These are phyloP conservation scores for Crocallis elinguaria DNA, from an alignment of 2,888 invertebrate genomes.

Conservation along the genomic window DNA sequence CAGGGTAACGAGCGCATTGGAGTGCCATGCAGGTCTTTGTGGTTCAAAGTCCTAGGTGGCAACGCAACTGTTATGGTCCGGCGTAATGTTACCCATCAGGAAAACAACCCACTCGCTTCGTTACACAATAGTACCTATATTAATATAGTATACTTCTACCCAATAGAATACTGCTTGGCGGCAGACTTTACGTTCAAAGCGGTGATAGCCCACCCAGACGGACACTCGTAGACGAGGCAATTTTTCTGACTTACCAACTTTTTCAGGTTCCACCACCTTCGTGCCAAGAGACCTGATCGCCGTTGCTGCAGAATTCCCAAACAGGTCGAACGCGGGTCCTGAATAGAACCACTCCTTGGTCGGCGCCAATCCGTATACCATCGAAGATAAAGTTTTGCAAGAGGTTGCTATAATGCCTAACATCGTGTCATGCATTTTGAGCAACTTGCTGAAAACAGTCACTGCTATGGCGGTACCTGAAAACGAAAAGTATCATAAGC, in stretches of 20 bases:
- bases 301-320: conserved; percentile 81
- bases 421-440: conserved; percentile 76
- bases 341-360: conserved; percentile 70
- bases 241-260: conserved; percentile 45
- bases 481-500: conserved; percentile 32
- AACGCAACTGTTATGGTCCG: no score
- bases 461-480: conserved; percentile 76
- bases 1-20: no score
- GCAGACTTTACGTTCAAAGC: no score
- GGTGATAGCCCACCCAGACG: no score
- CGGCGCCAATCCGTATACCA: conserved; percentile 75
- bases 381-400: conserved; percentile 61
- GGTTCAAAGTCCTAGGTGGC: no score
- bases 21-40: no score
- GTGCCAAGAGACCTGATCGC: conserved; percentile 84
- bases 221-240: no score
- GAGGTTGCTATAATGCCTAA: conserved; percentile 77
- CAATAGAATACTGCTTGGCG: no score
- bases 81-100: no score
- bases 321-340: conserved; percentile 77
- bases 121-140: no score
- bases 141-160: no score
- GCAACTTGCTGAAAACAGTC: conserved; percentile 69
- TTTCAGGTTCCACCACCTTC: conserved; percentile 80
- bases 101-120: no score